These are phyloP conservation scores for Coleophora flavipennella DNA, from an alignment of 2,888 invertebrate genomes.

Conservation along the genomic window DNA sequence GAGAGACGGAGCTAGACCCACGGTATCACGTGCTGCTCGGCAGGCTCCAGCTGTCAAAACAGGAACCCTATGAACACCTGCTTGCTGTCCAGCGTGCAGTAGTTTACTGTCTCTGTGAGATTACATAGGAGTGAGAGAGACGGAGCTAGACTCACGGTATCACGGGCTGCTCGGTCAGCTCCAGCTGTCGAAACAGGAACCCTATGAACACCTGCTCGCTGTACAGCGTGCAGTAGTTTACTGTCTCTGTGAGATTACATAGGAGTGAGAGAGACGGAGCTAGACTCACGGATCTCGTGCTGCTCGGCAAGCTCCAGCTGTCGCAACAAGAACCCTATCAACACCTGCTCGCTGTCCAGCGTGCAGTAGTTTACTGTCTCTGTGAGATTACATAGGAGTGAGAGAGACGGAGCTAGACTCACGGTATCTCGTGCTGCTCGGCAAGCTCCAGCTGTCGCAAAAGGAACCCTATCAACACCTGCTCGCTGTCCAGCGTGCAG, in stretches of 20 bases:
- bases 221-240: constrained; percentile 96
- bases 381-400: too few species aligned
- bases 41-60: constrained; percentile 90
- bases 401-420: constrained; percentile 87
- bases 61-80: constrained; percentile 95
- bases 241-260: too few species aligned
- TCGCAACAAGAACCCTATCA: constrained; percentile 91
- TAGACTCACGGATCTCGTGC: constrained; percentile 91
- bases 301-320: constrained; percentile 94
- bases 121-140: too few species aligned
- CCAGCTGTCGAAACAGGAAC: constrained; percentile 92
- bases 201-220: constrained; percentile 95
- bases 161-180: constrained; percentile 92
- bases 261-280: too few species aligned
- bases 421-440: constrained; percentile 84
- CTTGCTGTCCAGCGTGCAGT: constrained; percentile 94
- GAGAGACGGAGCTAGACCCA: too few species aligned
- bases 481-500: too few species aligned
- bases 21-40: constrained; percentile 93
- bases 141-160: constrained; percentile 86
- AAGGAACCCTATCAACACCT: too few species aligned
- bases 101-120: constrained; percentile 93
- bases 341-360: constrained; percentile 94
- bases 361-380: constrained; percentile 95
- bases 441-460: too few species aligned